Conservation (phyloP, 2,113 vertebrate species). For the Mustelus asterias region DNA sequence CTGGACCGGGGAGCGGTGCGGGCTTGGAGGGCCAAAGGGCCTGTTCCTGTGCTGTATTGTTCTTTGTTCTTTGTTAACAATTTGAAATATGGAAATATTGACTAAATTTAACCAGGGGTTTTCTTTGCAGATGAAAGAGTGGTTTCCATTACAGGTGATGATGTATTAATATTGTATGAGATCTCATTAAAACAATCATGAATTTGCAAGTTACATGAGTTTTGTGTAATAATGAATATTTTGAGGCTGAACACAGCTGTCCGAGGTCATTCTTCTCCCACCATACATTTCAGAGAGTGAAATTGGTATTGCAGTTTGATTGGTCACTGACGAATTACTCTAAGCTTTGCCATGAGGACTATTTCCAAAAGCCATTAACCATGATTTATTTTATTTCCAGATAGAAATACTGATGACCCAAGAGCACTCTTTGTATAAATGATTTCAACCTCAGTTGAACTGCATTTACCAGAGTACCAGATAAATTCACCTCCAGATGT, state of each 20-base stretch:
- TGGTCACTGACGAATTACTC: neutral
- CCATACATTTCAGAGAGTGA: neutral
- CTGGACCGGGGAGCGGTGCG: too few relatives aligned
- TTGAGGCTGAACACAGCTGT: neutral
- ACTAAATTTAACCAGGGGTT: neutral
- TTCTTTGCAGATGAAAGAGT: neutral
- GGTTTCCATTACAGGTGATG: neutral
- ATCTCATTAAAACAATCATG: neutral
- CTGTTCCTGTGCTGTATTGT: too few relatives aligned
- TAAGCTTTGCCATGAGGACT: neutral
- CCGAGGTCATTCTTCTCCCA: neutral
- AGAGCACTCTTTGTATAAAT: neutral
- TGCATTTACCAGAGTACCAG: neutral
- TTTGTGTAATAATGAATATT: neutral
- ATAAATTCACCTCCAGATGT: neutral
- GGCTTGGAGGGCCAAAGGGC: too few relatives aligned
- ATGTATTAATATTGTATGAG: neutral
- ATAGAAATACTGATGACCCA: neutral
- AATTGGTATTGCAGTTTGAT: neutral
- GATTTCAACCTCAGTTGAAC: neutral
- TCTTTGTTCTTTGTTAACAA: too few relatives aligned
- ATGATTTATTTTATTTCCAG: neutral
- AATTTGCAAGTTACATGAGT: neutral
- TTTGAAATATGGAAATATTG: neutral
- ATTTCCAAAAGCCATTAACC: neutral